A percentile compares a stretch with the other conserved stretches of the same genome.
Evolutionary conservation across 92 coral and sea anemone species (phyloP).

Genomic region (Siderastrea siderea): DNA sequence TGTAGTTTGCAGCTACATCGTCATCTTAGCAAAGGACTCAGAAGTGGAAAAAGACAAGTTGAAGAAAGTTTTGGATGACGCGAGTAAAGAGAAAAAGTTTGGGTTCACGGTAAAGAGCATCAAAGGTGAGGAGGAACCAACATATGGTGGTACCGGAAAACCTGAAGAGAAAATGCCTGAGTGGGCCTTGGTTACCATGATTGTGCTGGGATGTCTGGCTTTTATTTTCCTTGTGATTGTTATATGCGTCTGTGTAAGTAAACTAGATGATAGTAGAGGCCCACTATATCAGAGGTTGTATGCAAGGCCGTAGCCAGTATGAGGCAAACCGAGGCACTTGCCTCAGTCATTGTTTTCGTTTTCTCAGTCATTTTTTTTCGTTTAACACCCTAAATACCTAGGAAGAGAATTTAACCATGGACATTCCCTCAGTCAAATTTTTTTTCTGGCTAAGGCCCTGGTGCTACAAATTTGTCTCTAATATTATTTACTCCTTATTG

Average conservation of each 20-base stretch:
- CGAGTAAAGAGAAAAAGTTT: slow-evolving; percentile 39
- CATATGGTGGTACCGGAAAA: neutral
- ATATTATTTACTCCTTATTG: neutral
- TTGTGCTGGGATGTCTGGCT: slow-evolving; percentile 54
- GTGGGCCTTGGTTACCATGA: slow-evolving; percentile 78
- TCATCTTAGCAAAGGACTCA: slow-evolving; percentile 57
- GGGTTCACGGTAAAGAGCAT: slow-evolving; percentile 50
- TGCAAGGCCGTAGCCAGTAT: no score
- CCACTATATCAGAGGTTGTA: no score
- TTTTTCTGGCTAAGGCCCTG: no score
- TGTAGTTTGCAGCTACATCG: slow-evolving; percentile 75
- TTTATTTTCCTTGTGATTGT: slow-evolving; percentile 48
- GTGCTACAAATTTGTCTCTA: neutral
- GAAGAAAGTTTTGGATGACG: slow-evolving; percentile 33
- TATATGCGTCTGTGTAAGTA: slow-evolving; percentile 70
- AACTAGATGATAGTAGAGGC: no score
- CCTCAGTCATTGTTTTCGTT: no score
- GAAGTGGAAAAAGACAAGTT: slow-evolving; percentile 33
- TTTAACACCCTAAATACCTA: no score
- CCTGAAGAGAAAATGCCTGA: slow-evolving; percentile 55
- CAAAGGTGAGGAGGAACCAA: slow-evolving; percentile 18
- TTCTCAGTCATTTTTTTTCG: no score
- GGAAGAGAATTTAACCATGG: no score
- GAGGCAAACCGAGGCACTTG: no score
- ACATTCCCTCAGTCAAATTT: no score